These are phyloP conservation scores for Lepidochrysops patricia DNA, from an alignment of 2,888 invertebrate genomes.

Conservation along the genomic window DNA sequence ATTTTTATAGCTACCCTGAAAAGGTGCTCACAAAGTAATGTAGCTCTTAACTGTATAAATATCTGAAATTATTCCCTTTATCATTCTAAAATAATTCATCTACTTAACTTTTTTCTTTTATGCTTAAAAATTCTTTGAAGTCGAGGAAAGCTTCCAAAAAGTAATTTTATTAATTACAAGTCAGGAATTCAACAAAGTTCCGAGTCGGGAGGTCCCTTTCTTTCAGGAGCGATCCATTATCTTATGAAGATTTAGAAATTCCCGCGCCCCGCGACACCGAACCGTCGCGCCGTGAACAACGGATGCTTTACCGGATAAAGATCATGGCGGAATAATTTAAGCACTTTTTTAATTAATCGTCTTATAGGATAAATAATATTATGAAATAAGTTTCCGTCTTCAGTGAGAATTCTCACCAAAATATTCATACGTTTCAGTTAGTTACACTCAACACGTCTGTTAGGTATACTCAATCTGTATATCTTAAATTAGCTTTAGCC, in stretches of 20 bases:
- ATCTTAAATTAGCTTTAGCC: no score
- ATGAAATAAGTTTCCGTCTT: neutral
- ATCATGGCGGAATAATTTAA: slow-evolving; percentile 19
- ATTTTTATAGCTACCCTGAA: neutral
- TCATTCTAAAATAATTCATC: slow-evolving; percentile 72
- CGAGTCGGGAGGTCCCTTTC: slow-evolving; percentile 67
- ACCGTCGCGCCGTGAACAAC: slow-evolving; percentile 21
- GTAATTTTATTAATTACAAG: slow-evolving; percentile 76
- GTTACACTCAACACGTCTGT: no score
- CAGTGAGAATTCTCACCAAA: no score
- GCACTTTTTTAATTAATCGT: slow-evolving; percentile 22
- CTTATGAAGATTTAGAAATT: slow-evolving; percentile 74
- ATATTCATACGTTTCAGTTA: no score
- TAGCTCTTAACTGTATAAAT: slow-evolving; percentile 50
- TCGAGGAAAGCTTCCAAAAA: slow-evolving; percentile 72
- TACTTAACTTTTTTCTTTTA: slow-evolving; percentile 73
- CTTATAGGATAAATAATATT: neutral
- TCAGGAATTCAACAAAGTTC: slow-evolving; percentile 73
- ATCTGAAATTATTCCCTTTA: slow-evolving; percentile 67
- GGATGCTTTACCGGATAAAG: slow-evolving; percentile 26
- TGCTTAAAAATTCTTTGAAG: slow-evolving; percentile 72
- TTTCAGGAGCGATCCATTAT: slow-evolving; percentile 70
- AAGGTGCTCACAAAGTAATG: slow-evolving; percentile 8
- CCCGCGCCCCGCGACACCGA: slow-evolving; percentile 51
- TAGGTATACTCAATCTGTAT: no score